These are phyloP conservation scores for Amniataba percoides DNA, from an alignment of 2,797 vertebrate genomes.

Conservation along the genomic window DNA sequence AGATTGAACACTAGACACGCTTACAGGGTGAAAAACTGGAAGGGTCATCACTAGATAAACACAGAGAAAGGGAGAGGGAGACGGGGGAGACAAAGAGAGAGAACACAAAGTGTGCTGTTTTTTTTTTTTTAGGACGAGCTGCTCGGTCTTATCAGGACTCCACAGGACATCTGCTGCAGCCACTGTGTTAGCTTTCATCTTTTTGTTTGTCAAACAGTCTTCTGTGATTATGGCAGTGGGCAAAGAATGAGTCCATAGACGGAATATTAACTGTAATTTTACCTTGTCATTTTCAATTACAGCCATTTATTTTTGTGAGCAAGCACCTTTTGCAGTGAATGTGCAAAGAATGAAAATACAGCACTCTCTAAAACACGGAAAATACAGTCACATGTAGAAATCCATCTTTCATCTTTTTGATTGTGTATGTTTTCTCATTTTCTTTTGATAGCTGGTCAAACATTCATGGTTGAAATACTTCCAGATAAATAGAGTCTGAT, in stretches of 20 bases:
- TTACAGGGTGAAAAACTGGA: slow-evolving; percentile 41
- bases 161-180: slow-evolving; percentile 68
- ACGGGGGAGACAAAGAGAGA: slow-evolving; percentile 36
- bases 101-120: slow-evolving; percentile 28
- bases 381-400: slow-evolving; percentile 12
- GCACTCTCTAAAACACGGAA: neutral
- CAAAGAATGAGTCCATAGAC: slow-evolving; percentile 29
- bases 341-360: neutral
- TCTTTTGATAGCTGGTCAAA: slow-evolving; percentile 19
- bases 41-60: slow-evolving; percentile 61
- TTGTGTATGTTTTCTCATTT: slow-evolving; percentile 5
- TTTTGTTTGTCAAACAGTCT: slow-evolving; percentile 36
- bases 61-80: slow-evolving; percentile 10
- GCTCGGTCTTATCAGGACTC: slow-evolving; percentile 59
- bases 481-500: slow-evolving; percentile 18
- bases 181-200: slow-evolving; percentile 39
- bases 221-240: slow-evolving; percentile 16
- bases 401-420: slow-evolving; percentile 8
- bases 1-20: slow-evolving; percentile 39
- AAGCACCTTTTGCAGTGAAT: neutral
- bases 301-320: slow-evolving; percentile 13
- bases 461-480: slow-evolving; percentile 20
- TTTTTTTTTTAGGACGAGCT: slow-evolving; percentile 30
- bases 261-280: slow-evolving; percentile 9
- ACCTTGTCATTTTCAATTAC: slow-evolving; percentile 31